phyloP scores from a whole-genome alignment of 2,797 vertebrate genomes.

The Parotocinclus haroldoi region DNA sequence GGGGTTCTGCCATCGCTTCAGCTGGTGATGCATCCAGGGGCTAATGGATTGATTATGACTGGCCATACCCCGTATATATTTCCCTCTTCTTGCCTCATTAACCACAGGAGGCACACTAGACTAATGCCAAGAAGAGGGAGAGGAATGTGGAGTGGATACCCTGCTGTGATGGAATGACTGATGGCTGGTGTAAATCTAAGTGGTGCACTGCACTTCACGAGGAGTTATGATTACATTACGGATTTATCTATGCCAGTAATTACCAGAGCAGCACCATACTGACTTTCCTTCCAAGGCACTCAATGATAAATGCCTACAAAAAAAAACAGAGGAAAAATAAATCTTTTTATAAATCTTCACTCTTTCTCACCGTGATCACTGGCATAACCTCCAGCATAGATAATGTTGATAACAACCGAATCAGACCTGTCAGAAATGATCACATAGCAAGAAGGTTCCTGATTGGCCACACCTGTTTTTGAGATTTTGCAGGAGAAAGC shows the following conservation, averaged over 20 bases:
- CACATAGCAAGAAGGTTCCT: background rate
- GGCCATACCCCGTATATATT: slow-evolving; percentile 19
- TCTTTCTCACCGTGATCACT: background rate
- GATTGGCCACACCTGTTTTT: background rate
- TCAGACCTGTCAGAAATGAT: background rate
- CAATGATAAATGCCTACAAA: too few relatives aligned
- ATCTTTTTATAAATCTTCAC: too few relatives aligned
- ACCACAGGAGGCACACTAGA: slow-evolving; percentile 5
- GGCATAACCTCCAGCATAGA: background rate
- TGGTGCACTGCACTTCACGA: background rate
- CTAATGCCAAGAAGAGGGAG: background rate
- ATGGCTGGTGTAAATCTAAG: slow-evolving; percentile 24
- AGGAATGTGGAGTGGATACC: background rate
- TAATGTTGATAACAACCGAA: background rate
- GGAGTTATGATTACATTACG: slow-evolving; percentile 14
- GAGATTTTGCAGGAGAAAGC: too few relatives aligned
- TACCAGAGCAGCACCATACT: background rate
- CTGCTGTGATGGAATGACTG: background rate
- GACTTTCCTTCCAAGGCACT: too few relatives aligned
- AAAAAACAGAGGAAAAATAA: too few relatives aligned
- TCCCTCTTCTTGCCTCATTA: slow-evolving; percentile 23
- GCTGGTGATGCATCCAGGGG: slow-evolving; percentile 6
- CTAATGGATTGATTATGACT: slow-evolving; percentile 17
- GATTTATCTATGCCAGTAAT: slow-evolving; percentile 27
- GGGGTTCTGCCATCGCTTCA: background rate